Base-by-base conservation (phyloP, 2,888 invertebrate species). In the Cantharis rufa region DNA sequence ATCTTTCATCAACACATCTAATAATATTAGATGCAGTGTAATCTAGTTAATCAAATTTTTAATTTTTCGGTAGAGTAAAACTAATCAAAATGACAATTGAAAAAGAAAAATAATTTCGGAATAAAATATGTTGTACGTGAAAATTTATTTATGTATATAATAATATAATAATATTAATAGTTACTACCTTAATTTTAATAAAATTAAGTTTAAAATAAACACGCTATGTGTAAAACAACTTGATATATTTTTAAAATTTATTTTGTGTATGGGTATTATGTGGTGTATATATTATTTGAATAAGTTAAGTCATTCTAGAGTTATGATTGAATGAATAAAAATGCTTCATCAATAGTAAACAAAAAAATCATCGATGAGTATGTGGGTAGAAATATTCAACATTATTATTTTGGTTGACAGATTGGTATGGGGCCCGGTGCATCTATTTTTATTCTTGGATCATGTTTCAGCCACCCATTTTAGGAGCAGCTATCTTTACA, bases 391-490 rank as follows among this genome's bases (percentile, higher is more conserved):
- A 48, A 48, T 64, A 76, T 78, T 74, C 73, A 71, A 62, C 76
- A 82, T 21, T 66, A 66, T 66, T 84, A 83, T 85, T 84, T 83
- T 79, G 81, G 82, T 83, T 83, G 84, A 84, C 83, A 84, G 81
- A 82, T 79, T 81, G 82, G 79, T 81, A 80, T 83, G 83, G 84
- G 84, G 85, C 86, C 86, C 85, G 86, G 86, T 85, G 84, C 84
- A 87, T 86, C 90, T 90, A 91, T 90, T 91, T 91, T 89, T 87
- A 89, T 88, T 85, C 87, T 83, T 86, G 88, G 90, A 91, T 92
- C 92, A 90, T 90, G 88, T 92, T 92, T 90, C 92, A 89, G 86
- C 89, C 89, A 86, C 87, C 91, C 91, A 91, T 91, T 92, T 92
- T 91, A 90, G 91, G 91, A 90, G 89, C 90, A 91, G 89, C 90